Conservation (phyloP, 2,888 invertebrate genomes). For the Drosophila multiciliata region DNA sequence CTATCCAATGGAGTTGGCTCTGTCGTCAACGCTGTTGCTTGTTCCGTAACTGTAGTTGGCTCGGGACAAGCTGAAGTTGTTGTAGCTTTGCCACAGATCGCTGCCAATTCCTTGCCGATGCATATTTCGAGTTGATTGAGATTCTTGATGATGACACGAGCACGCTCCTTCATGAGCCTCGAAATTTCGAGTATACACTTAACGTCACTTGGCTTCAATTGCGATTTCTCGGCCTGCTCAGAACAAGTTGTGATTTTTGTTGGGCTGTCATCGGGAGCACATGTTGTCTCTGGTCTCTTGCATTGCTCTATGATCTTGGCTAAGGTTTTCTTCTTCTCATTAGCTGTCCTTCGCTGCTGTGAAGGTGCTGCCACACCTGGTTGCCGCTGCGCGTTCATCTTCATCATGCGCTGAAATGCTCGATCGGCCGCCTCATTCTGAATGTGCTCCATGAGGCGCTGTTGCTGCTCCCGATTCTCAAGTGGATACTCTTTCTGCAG, state of each 20-base stretch:
- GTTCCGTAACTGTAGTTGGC: not conserved
- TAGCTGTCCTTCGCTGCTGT: not conserved
- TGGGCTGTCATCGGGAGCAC: not conserved
- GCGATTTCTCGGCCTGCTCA: not conserved
- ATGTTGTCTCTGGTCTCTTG: not conserved
- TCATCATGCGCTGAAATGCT: conserved; percentile 29
- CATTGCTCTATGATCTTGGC: not conserved
- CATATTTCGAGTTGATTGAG: conserved; percentile 48
- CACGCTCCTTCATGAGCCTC: conserved; percentile 40
- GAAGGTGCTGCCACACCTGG: not conserved
- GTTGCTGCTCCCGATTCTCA: not conserved
- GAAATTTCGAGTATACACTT: conserved; percentile 8
- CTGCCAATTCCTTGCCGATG: conserved; percentile 21
- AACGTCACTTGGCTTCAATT: not conserved
- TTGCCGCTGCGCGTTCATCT: conserved; percentile 7
- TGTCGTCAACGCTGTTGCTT: not conserved
- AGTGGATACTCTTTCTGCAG: not conserved
- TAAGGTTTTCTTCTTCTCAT: not conserved
- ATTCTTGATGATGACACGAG: conserved; percentile 40
- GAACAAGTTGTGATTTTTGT: not conserved
- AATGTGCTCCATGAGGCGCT: conserved; percentile 17
- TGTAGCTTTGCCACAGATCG: not conserved
- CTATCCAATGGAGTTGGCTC: not conserved
- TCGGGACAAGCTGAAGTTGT: not conserved
- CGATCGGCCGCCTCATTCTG: conserved; percentile 38